Evolutionary conservation across 2,888 invertebrate genomes (phyloP).

Genomic region (Ceratothoa steindachneri): DNA sequence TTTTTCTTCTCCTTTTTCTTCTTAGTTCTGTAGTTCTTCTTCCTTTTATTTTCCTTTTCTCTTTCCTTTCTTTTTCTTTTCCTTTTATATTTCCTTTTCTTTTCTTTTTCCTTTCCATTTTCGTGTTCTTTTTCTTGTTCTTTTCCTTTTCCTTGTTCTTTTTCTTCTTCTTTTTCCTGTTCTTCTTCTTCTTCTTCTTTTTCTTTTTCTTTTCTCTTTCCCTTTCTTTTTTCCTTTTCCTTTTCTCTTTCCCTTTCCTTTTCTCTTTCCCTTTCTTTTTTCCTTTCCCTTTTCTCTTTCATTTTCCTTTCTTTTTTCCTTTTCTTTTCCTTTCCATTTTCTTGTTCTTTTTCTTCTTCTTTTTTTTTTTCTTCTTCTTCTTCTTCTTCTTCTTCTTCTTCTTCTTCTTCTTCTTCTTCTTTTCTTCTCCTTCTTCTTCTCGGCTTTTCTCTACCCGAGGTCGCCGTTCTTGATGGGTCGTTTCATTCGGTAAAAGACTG

Average conservation of each 20-base stretch:
- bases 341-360: neutral
- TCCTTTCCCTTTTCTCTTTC: neutral
- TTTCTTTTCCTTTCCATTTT: neutral
- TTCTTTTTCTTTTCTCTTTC: neutral
- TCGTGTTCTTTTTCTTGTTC: neutral
- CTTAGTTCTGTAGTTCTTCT: neutral
- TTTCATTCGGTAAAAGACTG: too few species aligned
- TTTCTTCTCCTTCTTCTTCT: too few species aligned
- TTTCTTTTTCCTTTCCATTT: neutral
- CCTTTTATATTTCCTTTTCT: neutral
- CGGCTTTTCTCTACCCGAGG: too few species aligned
- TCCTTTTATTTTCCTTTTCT: neutral
- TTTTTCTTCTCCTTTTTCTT: neutral
- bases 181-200: neutral
- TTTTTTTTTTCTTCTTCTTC: neutral
- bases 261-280: neutral
- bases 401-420: neutral
- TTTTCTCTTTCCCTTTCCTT: neutral
- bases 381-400: neutral
- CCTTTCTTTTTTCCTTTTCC: neutral
- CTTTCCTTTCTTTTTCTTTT: neutral
- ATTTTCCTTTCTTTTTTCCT: neutral
- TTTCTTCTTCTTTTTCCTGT: neutral
- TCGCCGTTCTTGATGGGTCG: too few species aligned
- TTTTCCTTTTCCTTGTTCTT: neutral